These are phyloP conservation scores for Drosophila repletoides DNA, from an alignment of 1,140 invertebrate species.

Conservation along the genomic window DNA sequence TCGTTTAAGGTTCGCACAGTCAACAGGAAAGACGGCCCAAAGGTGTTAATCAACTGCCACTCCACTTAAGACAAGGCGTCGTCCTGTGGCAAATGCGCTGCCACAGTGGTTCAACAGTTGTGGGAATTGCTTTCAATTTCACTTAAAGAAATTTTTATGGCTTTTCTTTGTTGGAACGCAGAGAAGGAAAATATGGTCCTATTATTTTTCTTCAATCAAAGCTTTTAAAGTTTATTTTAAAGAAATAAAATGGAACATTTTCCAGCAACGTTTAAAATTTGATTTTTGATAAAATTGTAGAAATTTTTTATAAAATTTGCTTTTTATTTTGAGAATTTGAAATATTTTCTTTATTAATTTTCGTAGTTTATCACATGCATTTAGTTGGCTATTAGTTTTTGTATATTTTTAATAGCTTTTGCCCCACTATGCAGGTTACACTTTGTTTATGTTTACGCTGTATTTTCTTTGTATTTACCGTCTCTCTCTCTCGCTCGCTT, in stretches of 20 bases:
- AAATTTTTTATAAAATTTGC: neutral
- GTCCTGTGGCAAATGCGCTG: slow-evolving; percentile 8
- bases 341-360: neutral
- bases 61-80: slow-evolving; percentile 18
- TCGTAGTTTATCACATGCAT: too few relatives aligned
- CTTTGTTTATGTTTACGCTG: slow-evolving; percentile 37
- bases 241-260: too few relatives aligned
- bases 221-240: too few relatives aligned
- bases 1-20: slow-evolving; percentile 34
- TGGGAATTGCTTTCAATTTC: neutral
- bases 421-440: slow-evolving; percentile 43
- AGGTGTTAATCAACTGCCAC: slow-evolving; percentile 63
- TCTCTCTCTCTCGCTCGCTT: too few relatives aligned
- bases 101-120: slow-evolving; percentile 7
- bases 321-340: neutral
- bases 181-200: too few relatives aligned
- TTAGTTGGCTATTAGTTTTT: neutral
- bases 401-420: neutral
- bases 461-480: neutral
- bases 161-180: too few relatives aligned
- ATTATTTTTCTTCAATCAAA: too few relatives aligned
- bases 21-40: slow-evolving; percentile 25
- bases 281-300: too few relatives aligned
- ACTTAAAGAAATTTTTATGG: too few relatives aligned
- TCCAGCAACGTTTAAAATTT: too few relatives aligned